Conservation (phyloP, 2,888 invertebrate species). For the Drosophila buzzatii region DNA sequence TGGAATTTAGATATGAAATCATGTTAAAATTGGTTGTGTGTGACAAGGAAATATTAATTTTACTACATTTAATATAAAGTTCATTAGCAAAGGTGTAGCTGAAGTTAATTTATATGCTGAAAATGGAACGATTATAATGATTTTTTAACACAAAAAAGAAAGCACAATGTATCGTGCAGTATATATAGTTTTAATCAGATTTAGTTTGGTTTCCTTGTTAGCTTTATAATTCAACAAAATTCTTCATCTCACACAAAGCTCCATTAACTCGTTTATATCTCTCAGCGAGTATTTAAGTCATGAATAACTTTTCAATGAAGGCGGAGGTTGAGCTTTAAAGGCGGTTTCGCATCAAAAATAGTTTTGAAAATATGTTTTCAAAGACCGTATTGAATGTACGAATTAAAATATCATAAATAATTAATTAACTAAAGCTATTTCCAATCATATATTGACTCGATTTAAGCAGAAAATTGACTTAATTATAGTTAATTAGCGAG, state of each 20-base stretch:
- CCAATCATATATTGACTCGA: not conserved
- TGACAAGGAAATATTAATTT: not conserved
- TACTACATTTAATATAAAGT: not conserved
- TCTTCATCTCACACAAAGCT: not conserved
- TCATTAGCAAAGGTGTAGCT: too few species aligned
- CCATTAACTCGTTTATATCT: not conserved
- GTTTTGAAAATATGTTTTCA: not conserved
- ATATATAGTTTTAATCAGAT: too few species aligned
- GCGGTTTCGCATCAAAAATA: not conserved
- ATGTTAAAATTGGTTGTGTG: too few species aligned
- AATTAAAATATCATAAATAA: conserved; percentile 11
- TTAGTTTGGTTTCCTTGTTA: too few species aligned
- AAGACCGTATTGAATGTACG: not conserved
- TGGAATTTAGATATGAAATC: not conserved
- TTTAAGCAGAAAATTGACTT: conserved; percentile 12
- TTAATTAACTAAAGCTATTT: conserved; percentile 8
- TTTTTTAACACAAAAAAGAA: too few species aligned
- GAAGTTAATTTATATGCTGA: too few species aligned
- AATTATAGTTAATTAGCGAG: not conserved
- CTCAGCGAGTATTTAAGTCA: not conserved
- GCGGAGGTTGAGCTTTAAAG: not conserved
- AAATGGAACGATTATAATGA: too few species aligned
- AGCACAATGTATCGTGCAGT: too few species aligned
- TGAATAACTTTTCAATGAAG: not conserved
- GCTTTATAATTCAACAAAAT: too few species aligned